These are phyloP conservation scores for Poecilia picta DNA, from an alignment of 2,797 vertebrate species.

Conservation along the genomic window DNA sequence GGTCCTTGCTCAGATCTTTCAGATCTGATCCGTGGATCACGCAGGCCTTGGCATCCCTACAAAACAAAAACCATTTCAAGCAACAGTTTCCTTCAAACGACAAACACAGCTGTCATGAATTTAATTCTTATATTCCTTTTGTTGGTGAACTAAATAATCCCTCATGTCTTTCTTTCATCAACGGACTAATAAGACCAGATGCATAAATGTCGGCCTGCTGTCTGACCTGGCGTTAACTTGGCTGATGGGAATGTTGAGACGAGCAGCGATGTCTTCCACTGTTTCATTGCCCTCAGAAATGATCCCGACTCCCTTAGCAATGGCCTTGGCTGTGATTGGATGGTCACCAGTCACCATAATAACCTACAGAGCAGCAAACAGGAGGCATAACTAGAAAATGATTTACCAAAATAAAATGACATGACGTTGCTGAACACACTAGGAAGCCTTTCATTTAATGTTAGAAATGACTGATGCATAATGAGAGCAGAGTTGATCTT, in stretches of 20 bases:
- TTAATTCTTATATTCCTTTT: background rate
- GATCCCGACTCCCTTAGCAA: constrained; percentile 86
- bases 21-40: constrained; percentile 92
- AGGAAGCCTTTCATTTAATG: too few species aligned
- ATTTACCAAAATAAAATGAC: too few species aligned
- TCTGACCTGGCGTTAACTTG: constrained; percentile 92
- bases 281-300: constrained; percentile 88
- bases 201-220: background rate
- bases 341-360: constrained; percentile 95
- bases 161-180: background rate
- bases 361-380: constrained; percentile 61
- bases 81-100: background rate
- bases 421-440: too few species aligned
- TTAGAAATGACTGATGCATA: too few species aligned
- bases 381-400: background rate
- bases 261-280: constrained; percentile 91
- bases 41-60: constrained; percentile 91
- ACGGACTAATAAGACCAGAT: background rate
- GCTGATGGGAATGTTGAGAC: constrained; percentile 91
- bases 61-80: background rate
- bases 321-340: constrained; percentile 94
- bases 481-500: too few species aligned
- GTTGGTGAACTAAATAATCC: background rate
- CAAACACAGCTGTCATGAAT: background rate
- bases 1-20: constrained; percentile 86